phyloP scores from a whole-genome alignment of 1,140 invertebrate genomes.

The Scaptomyza montana region DNA sequence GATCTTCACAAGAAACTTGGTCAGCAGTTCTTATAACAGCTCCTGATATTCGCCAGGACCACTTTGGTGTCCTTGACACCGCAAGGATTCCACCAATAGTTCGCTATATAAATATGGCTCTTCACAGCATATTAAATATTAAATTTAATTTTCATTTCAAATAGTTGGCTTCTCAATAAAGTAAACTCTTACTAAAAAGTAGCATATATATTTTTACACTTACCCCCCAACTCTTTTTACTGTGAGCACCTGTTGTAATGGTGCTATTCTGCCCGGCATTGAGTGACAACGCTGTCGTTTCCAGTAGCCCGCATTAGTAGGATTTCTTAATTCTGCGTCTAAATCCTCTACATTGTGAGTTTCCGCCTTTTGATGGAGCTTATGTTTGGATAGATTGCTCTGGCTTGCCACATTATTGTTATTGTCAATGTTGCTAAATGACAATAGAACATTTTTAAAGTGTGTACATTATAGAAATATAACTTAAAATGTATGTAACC shows the following conservation, averaged over 20 bases:
- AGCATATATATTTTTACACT: slow-evolving; percentile 5
- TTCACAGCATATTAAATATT: too few relatives aligned
- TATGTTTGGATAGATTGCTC: slow-evolving; percentile 5
- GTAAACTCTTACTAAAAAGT: neutral
- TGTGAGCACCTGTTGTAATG: slow-evolving; percentile 5
- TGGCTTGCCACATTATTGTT: neutral
- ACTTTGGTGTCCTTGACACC: too few relatives aligned
- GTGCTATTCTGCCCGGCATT: slow-evolving; percentile 21
- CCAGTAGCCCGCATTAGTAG: slow-evolving; percentile 11
- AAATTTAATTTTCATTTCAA: too few relatives aligned
- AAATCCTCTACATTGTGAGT: neutral
- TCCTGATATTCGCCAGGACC: too few relatives aligned
- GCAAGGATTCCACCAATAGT: too few relatives aligned
- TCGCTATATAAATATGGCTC: too few relatives aligned
- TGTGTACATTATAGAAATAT: too few relatives aligned
- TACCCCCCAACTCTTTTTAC: slow-evolving; percentile 19
- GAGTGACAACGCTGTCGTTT: slow-evolving; percentile 34
- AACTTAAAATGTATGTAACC: neutral
- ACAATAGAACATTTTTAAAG: neutral
- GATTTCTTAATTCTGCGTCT: slow-evolving; percentile 8
- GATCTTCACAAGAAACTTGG: too few relatives aligned
- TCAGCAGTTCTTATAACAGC: too few relatives aligned
- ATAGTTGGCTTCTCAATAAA: neutral
- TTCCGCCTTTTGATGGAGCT: slow-evolving; percentile 14
- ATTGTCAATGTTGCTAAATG: slow-evolving; percentile 4